phyloP scores from a whole-genome alignment of 2,888 invertebrate genomes.

The Drosophila buzzatii region DNA sequence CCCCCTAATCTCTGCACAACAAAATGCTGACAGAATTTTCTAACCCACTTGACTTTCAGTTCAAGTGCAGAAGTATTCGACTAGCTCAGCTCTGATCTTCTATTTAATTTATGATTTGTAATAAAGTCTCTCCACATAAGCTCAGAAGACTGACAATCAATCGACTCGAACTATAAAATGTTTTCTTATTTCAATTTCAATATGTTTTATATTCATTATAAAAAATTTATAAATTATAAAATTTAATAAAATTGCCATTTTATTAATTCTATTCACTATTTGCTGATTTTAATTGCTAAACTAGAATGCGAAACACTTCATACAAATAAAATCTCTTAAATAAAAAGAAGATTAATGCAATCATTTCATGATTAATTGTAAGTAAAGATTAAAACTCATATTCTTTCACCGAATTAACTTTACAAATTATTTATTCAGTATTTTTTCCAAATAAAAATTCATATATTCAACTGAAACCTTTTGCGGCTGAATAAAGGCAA shows the following conservation, averaged over 20 bases:
- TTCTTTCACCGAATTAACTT: not conserved
- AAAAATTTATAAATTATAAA: too few species aligned
- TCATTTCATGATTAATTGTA: too few species aligned
- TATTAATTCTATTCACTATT: not conserved
- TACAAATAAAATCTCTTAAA: too few species aligned
- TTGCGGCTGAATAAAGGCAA: not conserved
- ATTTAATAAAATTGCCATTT: too few species aligned
- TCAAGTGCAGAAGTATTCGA: not conserved
- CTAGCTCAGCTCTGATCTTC: not conserved
- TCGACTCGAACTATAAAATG: not conserved
- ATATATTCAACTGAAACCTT: not conserved
- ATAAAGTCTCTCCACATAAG: not conserved
- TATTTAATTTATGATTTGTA: conserved; percentile 1
- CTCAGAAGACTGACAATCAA: not conserved
- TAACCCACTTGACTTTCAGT: conserved; percentile 26
- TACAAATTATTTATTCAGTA: not conserved
- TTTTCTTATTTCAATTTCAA: not conserved
- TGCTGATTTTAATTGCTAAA: not conserved
- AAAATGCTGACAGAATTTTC: conserved; percentile 24
- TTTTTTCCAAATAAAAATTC: not conserved
- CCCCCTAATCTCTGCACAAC: conserved; percentile 5
- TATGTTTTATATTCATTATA: not conserved
- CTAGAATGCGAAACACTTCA: not conserved
- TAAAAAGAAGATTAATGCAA: too few species aligned
- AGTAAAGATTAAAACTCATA: too few species aligned